Base-by-base conservation (phyloP, 2,797 vertebrate species). In the Sebastes aleutianus region DNA sequence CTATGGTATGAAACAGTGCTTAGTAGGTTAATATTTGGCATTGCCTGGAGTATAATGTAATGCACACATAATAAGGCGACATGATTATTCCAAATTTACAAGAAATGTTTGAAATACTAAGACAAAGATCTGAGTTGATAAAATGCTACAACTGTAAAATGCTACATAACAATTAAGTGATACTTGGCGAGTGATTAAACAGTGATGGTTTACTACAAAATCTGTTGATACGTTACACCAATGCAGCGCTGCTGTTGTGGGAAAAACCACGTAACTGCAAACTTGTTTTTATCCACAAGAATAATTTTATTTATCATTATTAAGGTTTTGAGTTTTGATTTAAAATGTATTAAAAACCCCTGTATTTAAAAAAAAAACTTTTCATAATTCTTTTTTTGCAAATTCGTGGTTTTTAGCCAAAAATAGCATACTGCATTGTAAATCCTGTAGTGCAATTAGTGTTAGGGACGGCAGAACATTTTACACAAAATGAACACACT, bases 111-210 rank as follows among this genome's bases (percentile, higher is more conserved):
- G 80, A 88, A 93, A 92, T 88, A 87, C 89, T 87, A 78, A 91
- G 93, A 94, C 92, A 92, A 90, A 89, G 82, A 73, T 92, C 88
- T 91, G 89, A 90, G 91, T 91, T 86, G 92, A 94, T 94, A 78
- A 92, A 94, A 95, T 96, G 95, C 95, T 96, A 96, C 95, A 95
- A 86, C 94, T 92, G 95, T 88, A 89, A 93, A 94, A 95, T 96
- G 95, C 95, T 96, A 96, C 95, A 95, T 95, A 92, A 93, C 92
- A 86, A 77, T 91, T 86, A 87, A 70, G 86, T 80, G 85, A 85
- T 69, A 85, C 59, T 72, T 26, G 24, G 82, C 53, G 64, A 79
- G 59, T 61, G 85, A 79, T 74, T 76, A 29, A 90, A 92, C 90
- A 89, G 83, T 88, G 85, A 91, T 89, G 87, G 79, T 86, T 83